Evolutionary conservation across 2,888 invertebrate genomes (phyloP).

Genomic region (Mesorhabditis spiculigera): DNA sequence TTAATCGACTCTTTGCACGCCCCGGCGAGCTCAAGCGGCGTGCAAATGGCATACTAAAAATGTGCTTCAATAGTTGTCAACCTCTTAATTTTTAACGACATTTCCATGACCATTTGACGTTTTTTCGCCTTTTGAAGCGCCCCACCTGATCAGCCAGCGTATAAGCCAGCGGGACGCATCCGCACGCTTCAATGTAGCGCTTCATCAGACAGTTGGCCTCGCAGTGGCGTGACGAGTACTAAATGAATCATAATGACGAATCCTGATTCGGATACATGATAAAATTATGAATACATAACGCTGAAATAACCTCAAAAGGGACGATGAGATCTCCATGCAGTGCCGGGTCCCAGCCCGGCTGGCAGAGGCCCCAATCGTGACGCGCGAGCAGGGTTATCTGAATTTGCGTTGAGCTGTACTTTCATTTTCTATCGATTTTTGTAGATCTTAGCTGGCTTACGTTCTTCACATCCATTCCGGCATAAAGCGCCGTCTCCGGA

Average conservation of each 20-base stretch:
- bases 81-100: no score
- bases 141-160: conserved; percentile 5
- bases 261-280: neutral
- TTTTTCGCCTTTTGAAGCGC: neutral
- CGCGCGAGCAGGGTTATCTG: conserved; percentile 35
- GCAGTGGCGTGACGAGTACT: conserved; percentile 40
- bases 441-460: conserved; percentile 16
- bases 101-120: neutral
- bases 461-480: conserved; percentile 33
- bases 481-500: conserved; percentile 28
- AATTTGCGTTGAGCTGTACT: conserved; percentile 7
- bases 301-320: conserved; percentile 16
- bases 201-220: conserved; percentile 25
- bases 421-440: neutral
- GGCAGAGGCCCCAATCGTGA: conserved; percentile 42
- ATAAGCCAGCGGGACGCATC: conserved; percentile 27
- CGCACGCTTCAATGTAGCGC: conserved; percentile 22
- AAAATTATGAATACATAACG: neutral
- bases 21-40: conserved; percentile 15
- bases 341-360: conserved; percentile 18
- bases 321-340: conserved; percentile 13
- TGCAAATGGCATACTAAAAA: conserved; percentile 1
- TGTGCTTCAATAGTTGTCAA: no score
- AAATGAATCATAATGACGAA: neutral
- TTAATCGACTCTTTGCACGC: conserved; percentile 14